phyloP scores from a whole-genome alignment of 2,888 invertebrate genomes.

The Nycteola revayana region DNA sequence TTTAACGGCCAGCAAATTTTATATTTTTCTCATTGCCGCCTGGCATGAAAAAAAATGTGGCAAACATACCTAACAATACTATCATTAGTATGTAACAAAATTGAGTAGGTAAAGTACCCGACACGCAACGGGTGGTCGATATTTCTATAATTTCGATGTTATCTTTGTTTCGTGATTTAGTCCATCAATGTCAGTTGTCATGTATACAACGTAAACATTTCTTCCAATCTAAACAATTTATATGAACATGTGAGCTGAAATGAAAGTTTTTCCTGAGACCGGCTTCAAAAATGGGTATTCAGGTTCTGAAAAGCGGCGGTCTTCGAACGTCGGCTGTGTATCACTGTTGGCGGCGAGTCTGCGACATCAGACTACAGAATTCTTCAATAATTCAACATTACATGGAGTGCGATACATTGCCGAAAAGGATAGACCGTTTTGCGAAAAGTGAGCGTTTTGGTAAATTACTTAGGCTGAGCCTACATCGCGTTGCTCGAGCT shows the following conservation, averaged over 20 bases:
- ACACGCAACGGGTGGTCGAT: conserved; percentile 58
- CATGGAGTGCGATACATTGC: conserved; percentile 91
- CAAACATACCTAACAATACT: too few species aligned
- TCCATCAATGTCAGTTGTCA: conserved; percentile 24
- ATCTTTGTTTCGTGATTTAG: conserved; percentile 52
- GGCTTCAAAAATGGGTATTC: conserved; percentile 34
- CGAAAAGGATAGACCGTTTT: conserved; percentile 87
- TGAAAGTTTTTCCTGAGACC: conserved; percentile 62
- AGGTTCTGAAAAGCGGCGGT: conserved; percentile 30
- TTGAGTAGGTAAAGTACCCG: not conserved
- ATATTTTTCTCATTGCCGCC: too few species aligned
- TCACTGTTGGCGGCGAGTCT: conserved; percentile 83
- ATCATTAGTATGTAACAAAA: too few species aligned
- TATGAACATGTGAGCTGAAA: conserved; percentile 39
- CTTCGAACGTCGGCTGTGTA: conserved; percentile 49
- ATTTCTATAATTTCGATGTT: conserved; percentile 56
- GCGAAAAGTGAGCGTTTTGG: conserved; percentile 85
- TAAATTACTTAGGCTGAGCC: too few species aligned
- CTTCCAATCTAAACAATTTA: conserved; percentile 8
- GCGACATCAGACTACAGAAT: conserved; percentile 86
- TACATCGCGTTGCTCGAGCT: too few species aligned
- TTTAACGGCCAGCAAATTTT: too few species aligned
- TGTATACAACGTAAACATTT: conserved; percentile 18
- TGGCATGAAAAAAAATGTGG: too few species aligned
- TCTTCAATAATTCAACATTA: conserved; percentile 88